These are phyloP conservation scores for Dunckerocampus dactyliophorus DNA, from an alignment of 2,113 vertebrate genomes.

Conservation along the genomic window DNA sequence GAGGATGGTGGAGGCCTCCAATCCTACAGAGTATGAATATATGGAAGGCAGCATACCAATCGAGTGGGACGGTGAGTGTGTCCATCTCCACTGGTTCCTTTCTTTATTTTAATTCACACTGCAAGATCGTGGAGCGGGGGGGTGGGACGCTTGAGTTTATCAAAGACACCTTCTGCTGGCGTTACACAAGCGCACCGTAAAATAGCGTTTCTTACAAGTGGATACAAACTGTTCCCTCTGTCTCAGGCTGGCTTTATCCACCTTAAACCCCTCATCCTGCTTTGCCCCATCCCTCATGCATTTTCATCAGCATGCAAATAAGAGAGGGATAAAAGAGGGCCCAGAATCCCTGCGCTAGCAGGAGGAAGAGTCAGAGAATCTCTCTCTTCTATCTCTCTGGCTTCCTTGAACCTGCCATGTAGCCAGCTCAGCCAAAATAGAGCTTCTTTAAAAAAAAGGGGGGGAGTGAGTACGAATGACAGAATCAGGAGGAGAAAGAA, in stretches of 20 bases:
- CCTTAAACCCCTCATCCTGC: constrained; percentile 71
- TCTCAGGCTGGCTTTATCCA: constrained; percentile 69
- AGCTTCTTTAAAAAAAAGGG: constrained; percentile 35
- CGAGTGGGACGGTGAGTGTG: constrained; percentile 92
- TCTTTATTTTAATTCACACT: constrained; percentile 16
- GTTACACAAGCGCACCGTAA: constrained; percentile 54
- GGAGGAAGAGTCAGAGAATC: constrained; percentile 64
- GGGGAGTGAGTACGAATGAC: constrained; percentile 15
- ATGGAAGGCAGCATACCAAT: constrained; percentile 80
- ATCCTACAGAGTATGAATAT: constrained; percentile 77
- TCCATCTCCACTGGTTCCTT: neutral
- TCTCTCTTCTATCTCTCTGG: constrained; percentile 32
- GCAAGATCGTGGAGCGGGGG: constrained; percentile 24
- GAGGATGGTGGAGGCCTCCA: constrained; percentile 79
- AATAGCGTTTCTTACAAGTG: constrained; percentile 61
- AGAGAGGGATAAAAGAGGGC: constrained; percentile 74
- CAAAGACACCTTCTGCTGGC: constrained; percentile 55
- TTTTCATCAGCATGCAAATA: constrained; percentile 84
- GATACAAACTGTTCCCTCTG: constrained; percentile 69
- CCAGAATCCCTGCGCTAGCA: constrained; percentile 66
- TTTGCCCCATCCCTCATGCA: constrained; percentile 73
- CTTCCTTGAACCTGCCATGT: constrained; percentile 57
- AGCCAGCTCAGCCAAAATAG: constrained; percentile 61
- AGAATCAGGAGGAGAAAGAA: constrained; percentile 46
- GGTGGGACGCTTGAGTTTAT: constrained; percentile 48